phyloP scores from a whole-genome alignment of 1,140 invertebrate species.

The Lordiphosa stackelbergi region DNA sequence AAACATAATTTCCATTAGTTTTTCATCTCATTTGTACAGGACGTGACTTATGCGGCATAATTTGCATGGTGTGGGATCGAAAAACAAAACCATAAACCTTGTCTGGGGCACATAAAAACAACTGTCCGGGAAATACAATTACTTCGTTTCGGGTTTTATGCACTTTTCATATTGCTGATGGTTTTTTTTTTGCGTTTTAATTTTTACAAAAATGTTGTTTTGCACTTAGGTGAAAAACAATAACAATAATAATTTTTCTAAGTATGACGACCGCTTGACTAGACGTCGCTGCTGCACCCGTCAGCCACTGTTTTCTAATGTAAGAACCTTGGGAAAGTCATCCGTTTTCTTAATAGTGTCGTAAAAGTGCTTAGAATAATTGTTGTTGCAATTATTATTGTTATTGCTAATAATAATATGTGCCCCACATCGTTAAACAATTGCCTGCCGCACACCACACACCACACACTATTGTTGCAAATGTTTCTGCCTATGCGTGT shows the following conservation, averaged over 20 bases:
- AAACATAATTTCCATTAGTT: conserved; percentile 14
- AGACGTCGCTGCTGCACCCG: background rate
- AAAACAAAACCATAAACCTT: conserved; percentile 71
- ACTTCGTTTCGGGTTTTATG: conserved; percentile 53
- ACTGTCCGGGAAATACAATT: conserved; percentile 17
- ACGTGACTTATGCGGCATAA: conserved; percentile 61
- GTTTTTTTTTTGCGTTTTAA: conserved; percentile 9
- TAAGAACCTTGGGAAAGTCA: conserved; percentile 4
- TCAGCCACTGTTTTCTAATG: background rate
- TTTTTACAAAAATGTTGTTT: conserved; percentile 21
- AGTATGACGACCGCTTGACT: too few relatives aligned
- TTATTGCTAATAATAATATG: conserved; percentile 21
- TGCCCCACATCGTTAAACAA: conserved; percentile 30
- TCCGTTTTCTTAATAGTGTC: conserved; percentile 53
- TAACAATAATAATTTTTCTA: conserved; percentile 16
- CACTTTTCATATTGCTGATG: conserved; percentile 31
- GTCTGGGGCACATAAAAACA: conserved; percentile 50
- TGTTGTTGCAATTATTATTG: conserved; percentile 38
- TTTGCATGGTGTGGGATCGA: conserved; percentile 16
- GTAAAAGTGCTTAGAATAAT: conserved; percentile 65
- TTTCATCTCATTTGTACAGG: conserved; percentile 45
- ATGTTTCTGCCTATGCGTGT: conserved; percentile 4
- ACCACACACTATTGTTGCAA: conserved; percentile 4
- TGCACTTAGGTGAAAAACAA: conserved; percentile 26
- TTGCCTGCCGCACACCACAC: conserved; percentile 11